These are phyloP conservation scores for Pteronura brasiliensis DNA, from an alignment of 2,113 vertebrate species.

Conservation along the genomic window DNA sequence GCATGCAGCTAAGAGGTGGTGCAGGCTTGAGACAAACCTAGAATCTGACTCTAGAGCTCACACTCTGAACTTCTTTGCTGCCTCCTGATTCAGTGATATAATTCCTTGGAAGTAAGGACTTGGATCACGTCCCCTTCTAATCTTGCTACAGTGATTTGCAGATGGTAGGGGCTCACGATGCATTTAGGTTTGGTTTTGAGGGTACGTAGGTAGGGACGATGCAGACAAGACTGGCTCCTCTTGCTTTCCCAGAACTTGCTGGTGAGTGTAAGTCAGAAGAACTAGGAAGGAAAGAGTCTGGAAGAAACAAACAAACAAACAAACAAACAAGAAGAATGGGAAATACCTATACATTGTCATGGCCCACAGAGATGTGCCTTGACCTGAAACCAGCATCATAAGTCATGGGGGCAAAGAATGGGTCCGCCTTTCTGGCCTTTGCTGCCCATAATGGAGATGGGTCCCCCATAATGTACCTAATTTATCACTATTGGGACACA, in stretches of 20 bases:
- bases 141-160: background rate
- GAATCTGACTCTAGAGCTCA: background rate
- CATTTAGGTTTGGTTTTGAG: background rate
- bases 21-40: background rate
- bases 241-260: background rate
- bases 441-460: background rate
- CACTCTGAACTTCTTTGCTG: background rate
- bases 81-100: background rate
- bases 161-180: background rate
- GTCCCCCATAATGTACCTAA: no score
- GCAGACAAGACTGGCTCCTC: background rate
- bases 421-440: background rate
- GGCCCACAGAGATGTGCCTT: background rate
- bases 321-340: background rate
- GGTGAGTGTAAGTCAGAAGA: background rate
- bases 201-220: background rate
- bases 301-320: no score
- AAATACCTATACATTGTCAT: background rate
- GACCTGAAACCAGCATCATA: background rate
- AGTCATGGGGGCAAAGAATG: background rate
- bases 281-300: background rate
- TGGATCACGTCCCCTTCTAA: background rate
- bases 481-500: no score
- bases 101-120: background rate
- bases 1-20: background rate